phyloP scores from a whole-genome alignment of 2,888 invertebrate genomes.

The Himalopsyche kuldschensis region DNA sequence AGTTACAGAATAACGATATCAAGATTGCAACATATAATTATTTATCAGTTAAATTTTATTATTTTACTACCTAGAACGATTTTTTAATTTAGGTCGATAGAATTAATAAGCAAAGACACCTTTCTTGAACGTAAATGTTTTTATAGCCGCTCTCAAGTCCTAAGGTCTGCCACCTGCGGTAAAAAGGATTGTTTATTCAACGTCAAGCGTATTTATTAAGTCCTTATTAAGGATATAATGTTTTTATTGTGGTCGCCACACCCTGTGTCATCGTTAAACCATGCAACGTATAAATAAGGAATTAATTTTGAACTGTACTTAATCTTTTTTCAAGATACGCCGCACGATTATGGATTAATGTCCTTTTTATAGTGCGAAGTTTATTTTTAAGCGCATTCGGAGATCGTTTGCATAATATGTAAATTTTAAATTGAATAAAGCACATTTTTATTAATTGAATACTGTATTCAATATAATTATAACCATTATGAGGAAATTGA shows the following conservation, averaged over 20 bases:
- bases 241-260: conserved; percentile 12
- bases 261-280: background rate
- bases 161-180: background rate
- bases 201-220: conserved; percentile 19
- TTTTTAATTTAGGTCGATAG: no score
- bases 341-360: background rate
- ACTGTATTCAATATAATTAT: background rate
- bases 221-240: conserved; percentile 18
- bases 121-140: no score
- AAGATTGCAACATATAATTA: no score
- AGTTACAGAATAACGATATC: no score
- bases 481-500: background rate
- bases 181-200: conserved; percentile 15
- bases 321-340: background rate
- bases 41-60: no score
- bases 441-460: background rate
- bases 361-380: background rate
- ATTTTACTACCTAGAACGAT: no score
- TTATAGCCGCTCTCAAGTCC: background rate
- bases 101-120: no score
- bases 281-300: background rate
- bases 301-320: background rate
- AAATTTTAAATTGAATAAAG: background rate
- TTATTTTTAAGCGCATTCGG: background rate
- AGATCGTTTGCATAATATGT: background rate